Conservation (phyloP, 2,113 vertebrate genomes). For the Ptychochromis oligacanthus region DNA sequence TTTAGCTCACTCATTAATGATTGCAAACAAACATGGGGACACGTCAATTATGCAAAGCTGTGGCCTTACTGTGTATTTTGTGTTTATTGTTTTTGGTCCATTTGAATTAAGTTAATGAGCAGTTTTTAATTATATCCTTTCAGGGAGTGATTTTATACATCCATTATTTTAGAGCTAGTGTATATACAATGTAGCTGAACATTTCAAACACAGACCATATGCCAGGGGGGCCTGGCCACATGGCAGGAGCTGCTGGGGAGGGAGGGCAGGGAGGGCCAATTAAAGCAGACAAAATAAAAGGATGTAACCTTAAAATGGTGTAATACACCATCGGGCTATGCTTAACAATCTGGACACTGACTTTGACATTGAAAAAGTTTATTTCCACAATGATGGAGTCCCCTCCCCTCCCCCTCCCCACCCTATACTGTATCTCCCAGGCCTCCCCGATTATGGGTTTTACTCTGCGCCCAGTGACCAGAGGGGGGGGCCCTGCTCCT, state of each 20-base stretch:
- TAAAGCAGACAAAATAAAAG: slow-evolving; percentile 46
- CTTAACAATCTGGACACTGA: slow-evolving; percentile 71
- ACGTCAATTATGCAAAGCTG: slow-evolving; percentile 43
- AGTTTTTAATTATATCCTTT: slow-evolving; percentile 20
- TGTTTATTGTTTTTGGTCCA: slow-evolving; percentile 28
- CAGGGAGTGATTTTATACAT: slow-evolving; percentile 23
- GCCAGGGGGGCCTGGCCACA: slow-evolving; percentile 49
- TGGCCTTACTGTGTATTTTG: slow-evolving; percentile 38
- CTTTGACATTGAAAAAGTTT: slow-evolving; percentile 72
- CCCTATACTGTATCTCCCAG: slow-evolving; percentile 83
- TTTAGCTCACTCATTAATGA: slow-evolving; percentile 46
- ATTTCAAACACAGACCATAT: slow-evolving; percentile 32
- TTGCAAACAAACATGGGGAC: slow-evolving; percentile 25
- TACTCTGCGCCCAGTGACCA: slow-evolving; percentile 88
- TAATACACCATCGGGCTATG: slow-evolving; percentile 44
- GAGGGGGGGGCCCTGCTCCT: slow-evolving; percentile 86
- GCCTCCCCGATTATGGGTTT: slow-evolving; percentile 88
- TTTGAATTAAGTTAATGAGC: slow-evolving; percentile 16
- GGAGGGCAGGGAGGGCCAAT: slow-evolving; percentile 66
- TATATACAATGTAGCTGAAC: slow-evolving; percentile 37
- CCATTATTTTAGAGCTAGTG: slow-evolving; percentile 12
- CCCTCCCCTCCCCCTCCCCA: slow-evolving; percentile 72
- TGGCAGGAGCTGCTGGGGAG: slow-evolving; percentile 67
- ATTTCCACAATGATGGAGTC: slow-evolving; percentile 83
- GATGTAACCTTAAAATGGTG: slow-evolving; percentile 46